These are phyloP conservation scores for Acrocyrtus sp. DNA, from an alignment of 2,888 invertebrate genomes.

Conservation along the genomic window DNA sequence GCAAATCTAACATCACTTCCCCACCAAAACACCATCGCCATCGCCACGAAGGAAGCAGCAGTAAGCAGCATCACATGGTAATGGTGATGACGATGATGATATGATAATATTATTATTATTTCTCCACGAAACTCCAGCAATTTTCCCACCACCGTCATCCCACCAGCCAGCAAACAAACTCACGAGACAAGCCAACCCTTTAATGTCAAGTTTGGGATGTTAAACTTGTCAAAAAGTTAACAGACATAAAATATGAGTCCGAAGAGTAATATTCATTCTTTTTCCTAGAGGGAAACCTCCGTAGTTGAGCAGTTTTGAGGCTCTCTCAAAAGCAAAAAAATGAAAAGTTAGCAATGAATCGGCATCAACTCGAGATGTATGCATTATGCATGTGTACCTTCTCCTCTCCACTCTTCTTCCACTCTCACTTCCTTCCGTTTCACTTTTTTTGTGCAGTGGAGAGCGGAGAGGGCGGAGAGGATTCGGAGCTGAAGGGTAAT, in stretches of 20 bases:
- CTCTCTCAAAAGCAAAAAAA: neutral
- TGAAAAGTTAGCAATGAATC: neutral
- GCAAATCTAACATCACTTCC: neutral
- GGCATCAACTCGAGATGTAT: neutral
- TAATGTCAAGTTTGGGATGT: conserved; percentile 49
- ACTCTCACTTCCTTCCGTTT: conserved; percentile 40
- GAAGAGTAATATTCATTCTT: conserved; percentile 46
- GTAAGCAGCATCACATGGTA: too few relatives aligned
- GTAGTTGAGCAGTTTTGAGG: too few relatives aligned
- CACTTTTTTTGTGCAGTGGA: neutral
- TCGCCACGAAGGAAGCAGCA: too few relatives aligned
- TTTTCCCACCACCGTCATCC: conserved; percentile 10
- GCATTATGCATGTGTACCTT: neutral
- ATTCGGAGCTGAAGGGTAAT: neutral
- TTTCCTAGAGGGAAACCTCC: conserved; percentile 14
- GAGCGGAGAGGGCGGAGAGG: too few relatives aligned
- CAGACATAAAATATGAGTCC: conserved; percentile 46
- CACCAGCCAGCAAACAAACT: neutral
- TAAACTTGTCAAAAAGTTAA: conserved; percentile 52
- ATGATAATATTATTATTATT: conserved; percentile 26
- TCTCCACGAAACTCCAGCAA: conserved; percentile 13
- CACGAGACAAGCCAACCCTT: conserved; percentile 42
- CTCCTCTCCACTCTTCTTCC: neutral
- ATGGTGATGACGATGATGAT: conserved; percentile 5
- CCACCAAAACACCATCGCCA: too few relatives aligned